phyloP scores from a whole-genome alignment of 2,797 vertebrate genomes.

The Alca torda region DNA sequence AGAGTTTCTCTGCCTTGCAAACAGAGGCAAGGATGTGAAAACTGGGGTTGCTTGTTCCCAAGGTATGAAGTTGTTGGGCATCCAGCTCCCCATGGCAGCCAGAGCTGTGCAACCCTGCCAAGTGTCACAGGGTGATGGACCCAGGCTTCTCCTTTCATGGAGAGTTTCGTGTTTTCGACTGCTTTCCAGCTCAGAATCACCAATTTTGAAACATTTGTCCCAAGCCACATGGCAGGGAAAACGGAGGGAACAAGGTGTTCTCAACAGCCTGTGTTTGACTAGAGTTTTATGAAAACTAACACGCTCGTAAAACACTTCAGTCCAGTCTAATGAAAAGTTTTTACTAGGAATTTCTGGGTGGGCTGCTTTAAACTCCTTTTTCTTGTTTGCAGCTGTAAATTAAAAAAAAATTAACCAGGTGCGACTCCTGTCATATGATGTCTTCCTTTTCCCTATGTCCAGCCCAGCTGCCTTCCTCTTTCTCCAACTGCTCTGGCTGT shows the following conservation, averaged over 20 bases:
- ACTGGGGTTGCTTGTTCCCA: rapidly evolving
- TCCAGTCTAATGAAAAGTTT: background rate
- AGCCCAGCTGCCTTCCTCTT: background rate
- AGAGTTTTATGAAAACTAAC: background rate
- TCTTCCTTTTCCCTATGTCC: background rate
- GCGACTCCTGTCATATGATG: background rate
- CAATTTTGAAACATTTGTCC: background rate
- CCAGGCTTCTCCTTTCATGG: background rate
- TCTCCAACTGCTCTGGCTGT: background rate
- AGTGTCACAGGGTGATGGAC: no score
- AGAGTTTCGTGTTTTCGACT: background rate
- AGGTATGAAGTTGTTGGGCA: no score
- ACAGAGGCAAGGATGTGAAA: background rate
- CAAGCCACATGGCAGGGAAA: background rate
- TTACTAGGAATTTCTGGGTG: background rate
- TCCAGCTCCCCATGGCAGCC: no score
- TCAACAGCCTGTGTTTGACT: background rate
- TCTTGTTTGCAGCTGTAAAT: background rate
- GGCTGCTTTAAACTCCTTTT: background rate
- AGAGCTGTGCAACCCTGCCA: background rate
- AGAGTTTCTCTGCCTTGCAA: background rate
- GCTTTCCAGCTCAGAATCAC: background rate
- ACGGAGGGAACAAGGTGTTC: background rate
- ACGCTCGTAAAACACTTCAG: background rate
- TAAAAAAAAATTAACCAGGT: background rate